Evolutionary conservation across 2,888 invertebrate species (phyloP).

Genomic region (Aplocera efformata): DNA sequence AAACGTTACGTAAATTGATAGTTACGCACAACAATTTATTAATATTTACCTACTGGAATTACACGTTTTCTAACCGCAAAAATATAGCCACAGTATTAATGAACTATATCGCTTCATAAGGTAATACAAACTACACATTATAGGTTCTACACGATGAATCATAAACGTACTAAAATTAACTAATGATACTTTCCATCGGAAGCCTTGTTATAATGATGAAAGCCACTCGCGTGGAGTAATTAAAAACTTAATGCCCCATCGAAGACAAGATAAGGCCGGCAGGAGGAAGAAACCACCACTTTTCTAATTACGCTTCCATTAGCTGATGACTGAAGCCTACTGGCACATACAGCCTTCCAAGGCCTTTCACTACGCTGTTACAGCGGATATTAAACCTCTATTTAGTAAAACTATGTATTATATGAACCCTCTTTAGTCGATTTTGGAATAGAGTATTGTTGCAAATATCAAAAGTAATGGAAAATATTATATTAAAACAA

Average conservation of each 20-base stretch:
- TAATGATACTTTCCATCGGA: constrained; percentile 1
- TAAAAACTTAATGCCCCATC: constrained; percentile 70
- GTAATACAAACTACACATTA: no score
- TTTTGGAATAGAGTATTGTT: no score
- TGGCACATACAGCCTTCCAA: constrained; percentile 19
- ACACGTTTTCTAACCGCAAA: no score
- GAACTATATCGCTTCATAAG: no score
- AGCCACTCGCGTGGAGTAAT: constrained; percentile 57
- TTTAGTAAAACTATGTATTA: constrained; percentile 5
- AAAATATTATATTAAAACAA: no score
- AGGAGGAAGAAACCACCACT: constrained; percentile 75
- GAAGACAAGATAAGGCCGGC: constrained; percentile 76
- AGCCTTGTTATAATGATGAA: constrained; percentile 24
- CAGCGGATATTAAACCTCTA: constrained; percentile 9
- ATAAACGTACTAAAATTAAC: constrained; percentile 9
- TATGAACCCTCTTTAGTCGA: no score
- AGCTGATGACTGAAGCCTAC: constrained; percentile 65
- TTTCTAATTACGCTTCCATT: constrained; percentile 78
- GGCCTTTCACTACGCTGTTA: background rate
- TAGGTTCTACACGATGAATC: no score
- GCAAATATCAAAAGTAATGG: no score
- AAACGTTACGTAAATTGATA: no score
- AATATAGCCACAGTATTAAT: no score
- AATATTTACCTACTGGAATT: no score
- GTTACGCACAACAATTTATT: no score